Percentiles rank a stretch among this genome's conserved stretches.
These are phyloP conservation scores for Corydoras sp. DNA, from an alignment of 2,113 vertebrate species.

Conservation along the genomic window DNA sequence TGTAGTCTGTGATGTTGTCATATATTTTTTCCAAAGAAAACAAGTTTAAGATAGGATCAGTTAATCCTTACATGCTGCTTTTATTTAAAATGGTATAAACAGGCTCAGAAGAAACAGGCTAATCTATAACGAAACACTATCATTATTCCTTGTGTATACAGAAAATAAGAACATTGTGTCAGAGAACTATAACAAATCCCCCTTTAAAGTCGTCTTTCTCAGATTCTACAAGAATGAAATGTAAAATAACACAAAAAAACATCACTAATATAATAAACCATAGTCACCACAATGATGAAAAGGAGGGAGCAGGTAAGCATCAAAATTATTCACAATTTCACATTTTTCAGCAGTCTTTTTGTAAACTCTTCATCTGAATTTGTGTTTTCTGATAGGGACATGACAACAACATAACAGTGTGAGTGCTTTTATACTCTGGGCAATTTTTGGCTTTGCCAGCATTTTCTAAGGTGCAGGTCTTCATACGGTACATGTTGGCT, in stretches of 20 bases:
- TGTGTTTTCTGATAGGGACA: slow-evolving; percentile 11
- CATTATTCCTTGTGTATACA: too few relatives aligned
- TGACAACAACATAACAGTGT: slow-evolving; percentile 1
- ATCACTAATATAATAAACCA: background rate
- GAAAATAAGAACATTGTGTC: background rate
- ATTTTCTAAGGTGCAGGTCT: slow-evolving; percentile 42
- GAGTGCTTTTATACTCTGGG: slow-evolving; percentile 1
- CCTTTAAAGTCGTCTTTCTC: background rate
- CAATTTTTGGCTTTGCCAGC: slow-evolving; percentile 27
- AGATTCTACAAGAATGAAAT: background rate
- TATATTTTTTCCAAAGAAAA: too few relatives aligned
- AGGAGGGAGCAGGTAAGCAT: background rate
- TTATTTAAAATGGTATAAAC: too few relatives aligned
- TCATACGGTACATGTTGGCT: slow-evolving; percentile 67
- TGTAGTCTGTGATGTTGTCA: too few relatives aligned
- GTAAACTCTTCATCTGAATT: slow-evolving; percentile 26
- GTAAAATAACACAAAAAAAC: background rate
- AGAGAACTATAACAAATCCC: background rate
- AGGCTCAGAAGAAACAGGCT: too few relatives aligned
- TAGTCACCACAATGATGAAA: slow-evolving; percentile 3
- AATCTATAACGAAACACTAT: too few relatives aligned
- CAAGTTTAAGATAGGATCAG: too few relatives aligned
- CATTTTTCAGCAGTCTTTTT: slow-evolving; percentile 19
- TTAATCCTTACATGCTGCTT: too few relatives aligned
- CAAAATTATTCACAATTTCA: background rate